Base-by-base conservation (phyloP, 2,888 invertebrate species). In the Iselma pallidipennis region DNA sequence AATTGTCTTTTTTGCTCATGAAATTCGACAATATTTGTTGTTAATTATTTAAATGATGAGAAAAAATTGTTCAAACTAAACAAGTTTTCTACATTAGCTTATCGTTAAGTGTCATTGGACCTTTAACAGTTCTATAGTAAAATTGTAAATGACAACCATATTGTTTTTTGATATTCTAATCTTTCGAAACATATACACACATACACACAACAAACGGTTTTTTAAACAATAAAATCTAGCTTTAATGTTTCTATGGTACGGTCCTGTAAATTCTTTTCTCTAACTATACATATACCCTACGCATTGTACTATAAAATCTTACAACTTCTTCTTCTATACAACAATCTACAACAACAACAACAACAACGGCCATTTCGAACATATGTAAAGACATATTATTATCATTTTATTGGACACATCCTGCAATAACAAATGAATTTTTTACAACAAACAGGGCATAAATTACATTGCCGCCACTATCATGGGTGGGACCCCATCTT, bases 361-460 rank as follows among this genome's bases (percentile, higher is more conserved):
- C 42, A 59, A 59, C 59, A 59, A 63, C 55, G 55, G 52, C 55
- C 63, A 56, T 59, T 55, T 55, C 63, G 48, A 63, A 63, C 63
- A 63, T 55, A 63, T 63, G 63, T 59, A 63, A 42, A 42, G 63
- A 63, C 63, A 50, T 63, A 63, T 63, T 63, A 63, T 63, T 63
- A 63, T 63, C 63, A 63, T 63, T 63, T 63, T 63, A 63, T 63
- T 63, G 63, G 59, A 55, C 59, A 56, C 59, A 63, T 63, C 63
- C 63, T 63, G 63, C 56, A 63, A 63, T 63, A 63, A 59, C 55
- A 59, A 63, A 63, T 59, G 58, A 59, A 49, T 59, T 63, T 63
- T 63, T 63, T 55, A 58, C 48, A 45, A 21, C 51, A 42, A 21
- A 42, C 42, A 42, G 42, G 42, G 42, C 42, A 42, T 42, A 42